phyloP scores from a whole-genome alignment of 2,888 invertebrate species.

The Lamellibrachia columna region DNA sequence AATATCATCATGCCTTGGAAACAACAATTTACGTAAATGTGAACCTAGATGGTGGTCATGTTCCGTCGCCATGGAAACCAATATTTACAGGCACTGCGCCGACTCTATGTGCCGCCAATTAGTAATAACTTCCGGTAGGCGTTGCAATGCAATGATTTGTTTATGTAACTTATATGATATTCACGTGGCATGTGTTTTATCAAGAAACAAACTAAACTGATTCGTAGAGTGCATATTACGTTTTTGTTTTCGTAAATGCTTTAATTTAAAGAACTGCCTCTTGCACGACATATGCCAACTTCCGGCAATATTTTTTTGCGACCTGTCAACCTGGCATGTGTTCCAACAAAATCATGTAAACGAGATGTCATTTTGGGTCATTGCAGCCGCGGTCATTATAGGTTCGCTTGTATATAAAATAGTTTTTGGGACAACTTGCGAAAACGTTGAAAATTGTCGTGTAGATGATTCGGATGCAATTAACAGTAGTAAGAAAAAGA shows the following conservation, averaged over 20 bases:
- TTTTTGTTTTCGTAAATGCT: background rate
- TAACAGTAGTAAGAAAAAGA: slow-evolving; percentile 21
- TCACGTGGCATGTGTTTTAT: background rate
- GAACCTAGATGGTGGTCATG: background rate
- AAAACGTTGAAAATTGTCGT: background rate
- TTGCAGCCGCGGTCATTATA: background rate
- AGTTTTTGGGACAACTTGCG: background rate
- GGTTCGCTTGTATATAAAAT: background rate
- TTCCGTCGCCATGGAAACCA: slow-evolving; percentile 4
- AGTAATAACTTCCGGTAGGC: background rate
- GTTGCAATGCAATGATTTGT: background rate
- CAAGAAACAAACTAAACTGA: background rate
- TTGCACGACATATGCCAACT: slow-evolving; percentile 6
- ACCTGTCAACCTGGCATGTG: background rate
- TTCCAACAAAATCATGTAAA: background rate
- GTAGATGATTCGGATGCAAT: background rate
- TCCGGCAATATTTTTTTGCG: background rate
- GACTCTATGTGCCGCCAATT: background rate
- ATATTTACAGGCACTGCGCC: background rate
- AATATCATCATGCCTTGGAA: background rate
- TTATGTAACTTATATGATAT: background rate
- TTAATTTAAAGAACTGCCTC: background rate
- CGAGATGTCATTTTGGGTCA: background rate
- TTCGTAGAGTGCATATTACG: background rate
- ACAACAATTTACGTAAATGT: background rate